Base-by-base conservation (phyloP, 1,140 invertebrate genomes). In the Portunus trituberculatus region DNA sequence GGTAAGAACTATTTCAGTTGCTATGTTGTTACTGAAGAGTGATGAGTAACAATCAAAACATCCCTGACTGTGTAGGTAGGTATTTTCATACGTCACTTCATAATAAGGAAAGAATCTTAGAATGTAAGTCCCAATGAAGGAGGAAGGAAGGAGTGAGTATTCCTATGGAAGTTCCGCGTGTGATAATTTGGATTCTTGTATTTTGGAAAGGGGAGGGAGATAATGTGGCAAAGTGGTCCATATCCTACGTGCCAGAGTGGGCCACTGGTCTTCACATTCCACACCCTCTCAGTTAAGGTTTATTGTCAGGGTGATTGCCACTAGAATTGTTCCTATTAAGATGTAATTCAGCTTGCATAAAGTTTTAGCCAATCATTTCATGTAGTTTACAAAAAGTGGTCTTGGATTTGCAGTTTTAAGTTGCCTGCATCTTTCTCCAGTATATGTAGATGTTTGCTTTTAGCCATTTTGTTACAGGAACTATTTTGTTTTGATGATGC, bases 141-240 rank as follows among this genome's bases (percentile, higher is more conserved):
- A 93, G 95, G 94, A 95, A 91, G 94, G 83, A 95, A 91, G 94
- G 90, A 88, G 86, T 88, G 91, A 92, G 87, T 95, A 93, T 95
- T 93, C 91, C 91, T 95, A 93, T 87, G 87, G 92, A 93, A 95
- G 95, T 95, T 95, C 92, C 95, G 95, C 76, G 95, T 95, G 95
- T 95, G 95, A 95, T 95, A 95, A 95, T 95, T 95, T 93, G 95
- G 95, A 95, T 95, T 95, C 95, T 93, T 93, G 95, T 93, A 95
- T 95, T 95, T 95, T 95, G 95, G 95, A 93, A 95, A 91, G 95
- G 87, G 92, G 92, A 93, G 95, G 95, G 92, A 93, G 92, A 93
- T 31, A 59, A 95, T 93, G 92, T 93, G 87, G 95, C 59, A 93
- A 84, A 90, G 91, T 93, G 95, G 91, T 90, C 91, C 83, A 90